A percentile compares a stretch with the other conserved stretches of the same genome.
These are phyloP conservation scores for Melitaea cinxia DNA, from an alignment of 1,140 invertebrate genomes.

Conservation along the genomic window DNA sequence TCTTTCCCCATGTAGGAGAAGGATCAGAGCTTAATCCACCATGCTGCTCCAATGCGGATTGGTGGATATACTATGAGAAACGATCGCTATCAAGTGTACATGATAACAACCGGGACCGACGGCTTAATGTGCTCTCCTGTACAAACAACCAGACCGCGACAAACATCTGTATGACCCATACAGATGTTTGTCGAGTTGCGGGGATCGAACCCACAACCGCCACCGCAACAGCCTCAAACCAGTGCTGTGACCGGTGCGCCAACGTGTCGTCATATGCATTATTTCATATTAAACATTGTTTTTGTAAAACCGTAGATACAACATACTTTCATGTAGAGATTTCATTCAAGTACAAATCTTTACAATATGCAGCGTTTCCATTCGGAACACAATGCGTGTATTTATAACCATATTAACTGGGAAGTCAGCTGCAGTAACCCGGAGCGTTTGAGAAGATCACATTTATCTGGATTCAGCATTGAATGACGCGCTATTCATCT, in stretches of 20 bases:
- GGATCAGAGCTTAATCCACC: neutral
- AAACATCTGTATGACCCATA: too few species aligned
- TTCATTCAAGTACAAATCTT: constrained; percentile 10
- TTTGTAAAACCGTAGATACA: constrained; percentile 3
- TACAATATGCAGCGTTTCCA: constrained; percentile 5
- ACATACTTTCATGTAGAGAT: neutral
- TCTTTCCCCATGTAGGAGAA: too few species aligned
- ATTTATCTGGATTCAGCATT: constrained; percentile 7
- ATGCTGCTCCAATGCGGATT: constrained; percentile 1
- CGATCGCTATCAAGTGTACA: too few species aligned
- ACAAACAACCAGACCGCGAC: too few species aligned
- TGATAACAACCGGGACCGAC: too few species aligned
- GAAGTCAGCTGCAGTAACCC: constrained; percentile 10
- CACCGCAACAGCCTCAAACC: too few species aligned
- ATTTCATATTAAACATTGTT: neutral
- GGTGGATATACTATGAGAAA: neutral
- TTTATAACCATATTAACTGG: constrained; percentile 10
- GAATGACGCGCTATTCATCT: constrained; percentile 10
- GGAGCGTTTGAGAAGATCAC: neutral
- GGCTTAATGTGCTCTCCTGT: too few species aligned
- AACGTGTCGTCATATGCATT: neutral
- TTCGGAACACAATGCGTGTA: constrained; percentile 8
- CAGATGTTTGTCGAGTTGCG: too few species aligned
- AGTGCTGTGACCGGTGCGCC: neutral
- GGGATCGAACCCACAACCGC: too few species aligned